Evolutionary conservation across 2,888 invertebrate genomes (phyloP).

Genomic region (Lasioglossum figueresi): DNA sequence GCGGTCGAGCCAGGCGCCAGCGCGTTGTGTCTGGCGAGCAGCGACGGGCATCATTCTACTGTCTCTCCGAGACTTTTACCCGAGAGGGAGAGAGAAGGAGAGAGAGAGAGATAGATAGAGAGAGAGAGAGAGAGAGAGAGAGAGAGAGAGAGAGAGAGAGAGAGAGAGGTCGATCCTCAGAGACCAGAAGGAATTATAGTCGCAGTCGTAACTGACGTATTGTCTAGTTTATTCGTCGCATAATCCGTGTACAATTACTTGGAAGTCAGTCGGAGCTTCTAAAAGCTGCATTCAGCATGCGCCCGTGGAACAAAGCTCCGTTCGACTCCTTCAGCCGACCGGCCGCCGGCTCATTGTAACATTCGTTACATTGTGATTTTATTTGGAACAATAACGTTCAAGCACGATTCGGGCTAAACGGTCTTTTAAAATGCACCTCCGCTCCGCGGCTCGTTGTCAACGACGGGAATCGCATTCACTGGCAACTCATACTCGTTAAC

Average conservation of each 20-base stretch:
- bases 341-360: neutral
- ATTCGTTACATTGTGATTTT: conserved; percentile 3
- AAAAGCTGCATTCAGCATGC: neutral
- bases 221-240: neutral
- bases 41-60: conserved; percentile 13
- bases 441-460: neutral
- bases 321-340: neutral
- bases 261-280: neutral
- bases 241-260: neutral
- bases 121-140: neutral
- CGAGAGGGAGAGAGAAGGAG: neutral
- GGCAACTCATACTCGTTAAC: neutral
- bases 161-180: neutral
- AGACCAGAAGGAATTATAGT: neutral
- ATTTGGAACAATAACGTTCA: neutral
- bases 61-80: neutral
- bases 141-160: too few relatives aligned
- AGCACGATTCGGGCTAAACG: neutral
- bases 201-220: neutral
- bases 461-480: neutral
- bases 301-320: neutral
- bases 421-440: neutral
- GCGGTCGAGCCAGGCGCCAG: neutral
- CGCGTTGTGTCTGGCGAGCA: neutral
- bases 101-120: too few relatives aligned